These are phyloP conservation scores for Cryptocephalus moraei DNA, from an alignment of 2,888 invertebrate species.

Conservation along the genomic window DNA sequence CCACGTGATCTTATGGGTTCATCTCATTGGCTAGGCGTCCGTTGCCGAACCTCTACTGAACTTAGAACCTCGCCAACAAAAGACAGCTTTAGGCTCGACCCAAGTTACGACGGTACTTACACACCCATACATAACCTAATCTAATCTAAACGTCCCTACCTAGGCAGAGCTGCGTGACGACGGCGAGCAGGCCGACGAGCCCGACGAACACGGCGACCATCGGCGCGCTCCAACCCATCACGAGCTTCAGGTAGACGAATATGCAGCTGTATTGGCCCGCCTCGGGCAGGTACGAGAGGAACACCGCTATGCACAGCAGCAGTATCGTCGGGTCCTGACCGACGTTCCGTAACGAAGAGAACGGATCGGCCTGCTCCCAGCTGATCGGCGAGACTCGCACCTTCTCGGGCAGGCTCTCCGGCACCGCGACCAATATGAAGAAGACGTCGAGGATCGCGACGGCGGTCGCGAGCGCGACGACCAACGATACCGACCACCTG, in stretches of 20 bases:
- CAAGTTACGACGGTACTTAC: no score
- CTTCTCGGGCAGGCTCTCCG: constrained; percentile 96
- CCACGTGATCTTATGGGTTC: no score
- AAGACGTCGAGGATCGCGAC: constrained; percentile 94
- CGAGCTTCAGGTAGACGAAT: constrained; percentile 94
- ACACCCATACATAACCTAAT: no score
- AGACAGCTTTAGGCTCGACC: no score
- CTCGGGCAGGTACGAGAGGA: constrained; percentile 96
- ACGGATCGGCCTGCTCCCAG: constrained; percentile 98
- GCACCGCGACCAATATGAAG: constrained; percentile 96
- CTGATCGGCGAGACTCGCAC: constrained; percentile 69
- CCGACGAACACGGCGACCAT: constrained; percentile 98
- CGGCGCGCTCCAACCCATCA: constrained; percentile 91
- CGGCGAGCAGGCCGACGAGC: constrained; percentile 90
- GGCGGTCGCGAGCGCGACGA: constrained; percentile 90
- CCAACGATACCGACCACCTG: constrained; percentile 58
- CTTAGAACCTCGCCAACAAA: no score
- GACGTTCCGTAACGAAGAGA: constrained; percentile 83
- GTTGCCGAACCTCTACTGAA: no score
- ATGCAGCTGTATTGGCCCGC: constrained; percentile 99
- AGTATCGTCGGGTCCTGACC: constrained; percentile 92
- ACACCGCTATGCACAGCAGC: constrained; percentile 94
- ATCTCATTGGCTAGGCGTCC: no score
- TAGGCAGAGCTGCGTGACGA: constrained; percentile 84
- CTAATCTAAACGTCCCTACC: no score